phyloP scores from a whole-genome alignment of 2,113 vertebrate genomes.

The Arizona elegans region DNA sequence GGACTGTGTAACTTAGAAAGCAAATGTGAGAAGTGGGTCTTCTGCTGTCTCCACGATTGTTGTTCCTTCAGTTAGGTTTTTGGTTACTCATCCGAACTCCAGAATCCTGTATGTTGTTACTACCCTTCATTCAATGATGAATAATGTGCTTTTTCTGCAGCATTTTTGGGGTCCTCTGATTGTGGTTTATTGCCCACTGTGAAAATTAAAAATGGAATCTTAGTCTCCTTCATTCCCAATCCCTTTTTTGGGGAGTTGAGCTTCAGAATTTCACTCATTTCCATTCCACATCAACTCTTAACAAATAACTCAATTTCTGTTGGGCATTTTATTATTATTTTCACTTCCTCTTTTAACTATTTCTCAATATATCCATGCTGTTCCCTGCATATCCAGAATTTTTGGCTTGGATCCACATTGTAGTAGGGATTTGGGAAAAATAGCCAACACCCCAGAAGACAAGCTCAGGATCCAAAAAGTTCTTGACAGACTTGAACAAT shows the following conservation, averaged over 20 bases:
- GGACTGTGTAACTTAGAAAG: background rate
- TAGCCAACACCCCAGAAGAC: background rate
- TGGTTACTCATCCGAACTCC: constrained; percentile 23
- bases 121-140: constrained; percentile 1
- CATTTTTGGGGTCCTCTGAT: constrained; percentile 31
- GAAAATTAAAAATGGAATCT: constrained; percentile 43
- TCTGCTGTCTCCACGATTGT: constrained; percentile 32
- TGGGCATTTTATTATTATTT: constrained; percentile 37
- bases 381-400: background rate
- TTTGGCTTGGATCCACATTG: constrained; percentile 46
- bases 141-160: constrained; percentile 24
- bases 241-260: constrained; percentile 18
- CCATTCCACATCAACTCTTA: constrained; percentile 46
- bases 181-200: constrained; percentile 16
- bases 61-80: constrained; percentile 21
- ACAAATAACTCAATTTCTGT: constrained; percentile 15
- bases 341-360: constrained; percentile 43
- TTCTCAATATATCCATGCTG: constrained; percentile 50
- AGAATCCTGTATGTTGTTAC: background rate
- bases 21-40: background rate
- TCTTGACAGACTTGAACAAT: background rate
- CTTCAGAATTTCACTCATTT: constrained; percentile 41
- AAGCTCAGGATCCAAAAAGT: background rate
- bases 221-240: constrained; percentile 13
- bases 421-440: constrained; percentile 37